Evolutionary conservation across 2,113 vertebrate genomes (phyloP).

Genomic region (Gymnarchus niloticus): DNA sequence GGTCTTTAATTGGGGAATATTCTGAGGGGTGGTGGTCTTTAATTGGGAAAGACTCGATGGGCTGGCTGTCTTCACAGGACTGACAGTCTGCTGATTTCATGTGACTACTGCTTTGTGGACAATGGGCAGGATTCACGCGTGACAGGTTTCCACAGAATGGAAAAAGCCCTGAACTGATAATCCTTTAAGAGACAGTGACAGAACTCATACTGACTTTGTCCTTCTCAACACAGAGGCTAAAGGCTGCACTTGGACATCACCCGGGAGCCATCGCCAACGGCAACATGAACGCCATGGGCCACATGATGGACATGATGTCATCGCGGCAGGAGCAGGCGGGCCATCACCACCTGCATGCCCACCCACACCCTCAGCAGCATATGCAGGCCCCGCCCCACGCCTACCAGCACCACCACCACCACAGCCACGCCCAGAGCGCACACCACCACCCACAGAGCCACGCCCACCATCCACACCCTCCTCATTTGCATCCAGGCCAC

Average conservation of each 20-base stretch:
- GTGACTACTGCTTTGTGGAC: background rate
- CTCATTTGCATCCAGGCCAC: constrained; percentile 73
- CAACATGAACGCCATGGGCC: constrained; percentile 81
- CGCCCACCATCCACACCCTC: constrained; percentile 78
- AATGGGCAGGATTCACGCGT: too few species aligned
- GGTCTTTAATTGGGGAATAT: too few species aligned
- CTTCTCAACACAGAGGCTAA: constrained; percentile 40
- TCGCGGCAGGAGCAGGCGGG: constrained; percentile 73
- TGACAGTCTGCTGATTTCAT: background rate
- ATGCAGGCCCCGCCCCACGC: constrained; percentile 69
- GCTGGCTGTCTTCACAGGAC: background rate
- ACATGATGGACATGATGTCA: constrained; percentile 95
- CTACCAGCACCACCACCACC: constrained; percentile 74
- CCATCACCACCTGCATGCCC: constrained; percentile 77
- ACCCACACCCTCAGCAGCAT: constrained; percentile 56
- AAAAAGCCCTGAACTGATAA: too few species aligned
- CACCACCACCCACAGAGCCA: constrained; percentile 59
- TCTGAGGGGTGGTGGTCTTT: too few species aligned
- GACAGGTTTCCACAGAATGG: too few species aligned
- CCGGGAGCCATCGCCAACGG: constrained; percentile 72
- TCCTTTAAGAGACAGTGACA: background rate
- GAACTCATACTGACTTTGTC: background rate
- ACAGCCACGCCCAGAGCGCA: constrained; percentile 67
- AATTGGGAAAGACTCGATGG: background rate
- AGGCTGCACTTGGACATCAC: constrained; percentile 44